Percentiles rank a stretch among this genome's conserved stretches.
phyloP scores from a whole-genome alignment of 2,888 invertebrate genomes.

The Protodeltote pygarga region DNA sequence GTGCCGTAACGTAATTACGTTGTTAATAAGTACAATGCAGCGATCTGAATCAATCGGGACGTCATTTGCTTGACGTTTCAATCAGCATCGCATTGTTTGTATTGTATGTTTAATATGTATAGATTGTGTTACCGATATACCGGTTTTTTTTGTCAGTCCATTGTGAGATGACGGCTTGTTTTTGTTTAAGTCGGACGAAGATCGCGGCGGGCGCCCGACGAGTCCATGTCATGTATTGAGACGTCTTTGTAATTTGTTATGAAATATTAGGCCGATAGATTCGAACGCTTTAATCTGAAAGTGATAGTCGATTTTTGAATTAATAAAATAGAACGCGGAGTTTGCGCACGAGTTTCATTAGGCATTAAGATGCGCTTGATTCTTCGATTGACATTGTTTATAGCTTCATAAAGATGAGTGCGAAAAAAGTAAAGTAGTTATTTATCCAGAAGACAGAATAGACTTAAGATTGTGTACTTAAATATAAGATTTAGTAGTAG shows the following conservation, averaged over 20 bases:
- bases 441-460: too few relatives aligned
- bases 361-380: slow-evolving; percentile 1
- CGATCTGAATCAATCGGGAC: slow-evolving; percentile 80
- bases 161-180: slow-evolving; percentile 70
- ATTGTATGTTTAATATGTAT: slow-evolving; percentile 83
- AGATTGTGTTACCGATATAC: slow-evolving; percentile 87
- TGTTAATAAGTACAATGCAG: slow-evolving; percentile 82
- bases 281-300: slow-evolving; percentile 39
- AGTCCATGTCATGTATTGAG: slow-evolving; percentile 66
- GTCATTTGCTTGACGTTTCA: slow-evolving; percentile 85
- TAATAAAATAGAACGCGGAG: slow-evolving; percentile 37
- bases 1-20: slow-evolving; percentile 84
- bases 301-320: slow-evolving; percentile 35
- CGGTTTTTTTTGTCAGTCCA: slow-evolving; percentile 69
- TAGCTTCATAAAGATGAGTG: too few relatives aligned
- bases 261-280: slow-evolving; percentile 68
- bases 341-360: slow-evolving; percentile 22
- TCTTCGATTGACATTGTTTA: not conserved
- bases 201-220: slow-evolving; percentile 59
- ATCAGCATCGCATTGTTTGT: slow-evolving; percentile 85
- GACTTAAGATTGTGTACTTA: too few relatives aligned
- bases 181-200: slow-evolving; percentile 58
- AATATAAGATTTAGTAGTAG: too few relatives aligned
- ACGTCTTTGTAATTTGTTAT: slow-evolving; percentile 75
- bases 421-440: too few relatives aligned